Evolutionary conservation across 2,888 invertebrate species (phyloP), one percentile per base, ranked within the genome.

Genomic region (Apodemia mormo): DNA sequence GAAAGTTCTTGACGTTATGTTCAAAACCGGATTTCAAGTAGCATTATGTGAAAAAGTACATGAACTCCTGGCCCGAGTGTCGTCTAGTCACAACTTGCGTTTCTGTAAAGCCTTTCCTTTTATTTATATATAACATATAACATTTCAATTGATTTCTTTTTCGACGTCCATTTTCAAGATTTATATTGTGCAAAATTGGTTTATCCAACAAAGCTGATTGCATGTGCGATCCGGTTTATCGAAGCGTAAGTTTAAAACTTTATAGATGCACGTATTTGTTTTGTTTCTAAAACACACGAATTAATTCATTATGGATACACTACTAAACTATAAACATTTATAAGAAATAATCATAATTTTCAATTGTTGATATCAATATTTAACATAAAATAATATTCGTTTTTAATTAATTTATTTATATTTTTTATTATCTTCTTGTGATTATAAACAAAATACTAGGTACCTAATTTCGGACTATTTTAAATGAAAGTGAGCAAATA

Each of bases 131-230:
- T 79, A 22, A 22, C 22, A 22, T 83, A 82, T 81, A 80, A 78
- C 79, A 80, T 80, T 72, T 68, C 70, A 84, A 81, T 82, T 79
- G 79, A 82, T 80, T 81, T 78, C 74, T 76, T 80, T 80, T 80
- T 76, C 76, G 74, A 76, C 72, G 75, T 79, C 80, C 78, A 83
- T 85, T 83, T 77, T 79, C 82, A 81, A 82, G 80, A 84, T 85
- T 84, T 85, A 80, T 82, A 81, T 82, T 84, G 78, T 80, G 76
- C 79, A 71, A 80, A 86, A 87, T 85, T 86, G 83, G 81, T 82
- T 86, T 85, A 86, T 82, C 81, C 81, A 79, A 81, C 81, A 75
- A 71, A 73, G 78, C 81, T 85, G 83, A 87, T 87, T 87, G 85
- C 83, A 82, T 81, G 77, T 79, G 74, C 81, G 14, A 49, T 14